phyloP scores from a whole-genome alignment of 2,888 invertebrate species.

The Danaus chrysippus region DNA sequence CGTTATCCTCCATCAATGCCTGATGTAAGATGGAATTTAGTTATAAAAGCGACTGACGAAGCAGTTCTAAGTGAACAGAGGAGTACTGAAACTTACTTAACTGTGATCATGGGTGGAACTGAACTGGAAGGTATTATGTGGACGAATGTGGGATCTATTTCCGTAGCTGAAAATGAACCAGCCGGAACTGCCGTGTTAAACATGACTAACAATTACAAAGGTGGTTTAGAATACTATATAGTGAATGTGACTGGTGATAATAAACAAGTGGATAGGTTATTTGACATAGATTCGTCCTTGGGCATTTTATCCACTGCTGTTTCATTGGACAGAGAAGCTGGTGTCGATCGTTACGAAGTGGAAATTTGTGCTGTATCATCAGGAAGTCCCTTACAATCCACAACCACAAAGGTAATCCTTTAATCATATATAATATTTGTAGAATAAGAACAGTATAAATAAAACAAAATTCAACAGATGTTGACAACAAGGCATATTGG shows the following conservation, averaged over 20 bases:
- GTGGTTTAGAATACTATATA: conserved; percentile 92
- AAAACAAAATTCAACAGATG: conserved; percentile 16
- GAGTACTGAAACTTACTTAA: conserved; percentile 92
- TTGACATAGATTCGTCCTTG: conserved; percentile 92
- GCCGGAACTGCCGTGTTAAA: conserved; percentile 91
- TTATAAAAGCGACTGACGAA: conserved; percentile 94
- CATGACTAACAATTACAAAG: conserved; percentile 84
- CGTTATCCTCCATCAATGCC: conserved; percentile 79
- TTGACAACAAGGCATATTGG: conserved; percentile 22
- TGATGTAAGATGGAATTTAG: conserved; percentile 88
- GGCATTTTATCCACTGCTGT: conserved; percentile 93
- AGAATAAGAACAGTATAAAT: not conserved
- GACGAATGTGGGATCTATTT: conserved; percentile 84
- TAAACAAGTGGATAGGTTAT: conserved; percentile 90
- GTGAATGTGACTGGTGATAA: conserved; percentile 89
- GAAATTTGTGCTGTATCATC: conserved; percentile 91
- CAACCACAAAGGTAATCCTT: conserved; percentile 88
- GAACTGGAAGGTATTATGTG: conserved; percentile 80
- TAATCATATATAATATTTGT: conserved; percentile 2
- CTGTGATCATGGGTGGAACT: conserved; percentile 85
- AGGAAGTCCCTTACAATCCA: conserved; percentile 84
- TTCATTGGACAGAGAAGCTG: conserved; percentile 90
- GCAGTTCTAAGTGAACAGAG: conserved; percentile 93
- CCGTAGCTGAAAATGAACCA: conserved; percentile 93
- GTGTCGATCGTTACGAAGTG: conserved; percentile 89